Conservation (phyloP, 30 jellyfish, hydroid and myxozoan genomes). For the Mastigias papua region DNA sequence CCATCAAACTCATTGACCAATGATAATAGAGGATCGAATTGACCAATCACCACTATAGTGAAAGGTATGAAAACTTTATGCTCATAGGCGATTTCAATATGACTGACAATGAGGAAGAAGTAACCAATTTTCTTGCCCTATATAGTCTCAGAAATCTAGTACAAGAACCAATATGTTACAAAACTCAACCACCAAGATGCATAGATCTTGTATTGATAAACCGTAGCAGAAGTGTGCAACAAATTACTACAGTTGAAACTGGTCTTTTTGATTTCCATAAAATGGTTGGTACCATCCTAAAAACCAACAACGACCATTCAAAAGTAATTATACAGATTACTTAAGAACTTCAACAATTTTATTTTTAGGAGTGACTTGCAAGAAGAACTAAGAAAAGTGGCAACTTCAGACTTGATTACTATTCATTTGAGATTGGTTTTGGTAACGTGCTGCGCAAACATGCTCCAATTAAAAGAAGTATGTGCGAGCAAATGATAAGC, state of each 20-base stretch:
- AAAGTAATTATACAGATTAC: too few species aligned
- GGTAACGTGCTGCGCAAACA: constrained; percentile 8
- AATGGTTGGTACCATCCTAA: constrained; percentile 1
- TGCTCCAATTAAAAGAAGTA: constrained; percentile 35
- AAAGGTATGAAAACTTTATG: constrained; percentile 18
- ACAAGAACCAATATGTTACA: constrained; percentile 28
- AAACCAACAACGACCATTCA: constrained; percentile 24
- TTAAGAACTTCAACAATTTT: neutral
- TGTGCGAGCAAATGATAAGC: constrained; percentile 23
- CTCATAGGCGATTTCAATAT: constrained; percentile 6
- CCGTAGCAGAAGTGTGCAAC: constrained; percentile 5
- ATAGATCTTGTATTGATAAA: constrained; percentile 2
- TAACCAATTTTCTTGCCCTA: neutral
- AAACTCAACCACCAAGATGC: constrained; percentile 7
- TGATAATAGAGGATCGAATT: too few species aligned
- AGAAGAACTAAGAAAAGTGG: neutral
- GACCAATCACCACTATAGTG: constrained; percentile 27
- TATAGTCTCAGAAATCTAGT: constrained; percentile 3
- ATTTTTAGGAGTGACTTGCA: constrained; percentile 1
- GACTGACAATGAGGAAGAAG: neutral
- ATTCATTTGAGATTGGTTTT: constrained; percentile 4
- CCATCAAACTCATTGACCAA: too few species aligned
- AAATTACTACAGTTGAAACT: constrained; percentile 5
- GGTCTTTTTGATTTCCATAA: constrained; percentile 27
- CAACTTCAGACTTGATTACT: constrained; percentile 16